Evolutionary conservation across 2,797 vertebrate species (phyloP), one percentile per base, ranked within the genome.

Genomic region (Odontamblyopus rebecca): DNA sequence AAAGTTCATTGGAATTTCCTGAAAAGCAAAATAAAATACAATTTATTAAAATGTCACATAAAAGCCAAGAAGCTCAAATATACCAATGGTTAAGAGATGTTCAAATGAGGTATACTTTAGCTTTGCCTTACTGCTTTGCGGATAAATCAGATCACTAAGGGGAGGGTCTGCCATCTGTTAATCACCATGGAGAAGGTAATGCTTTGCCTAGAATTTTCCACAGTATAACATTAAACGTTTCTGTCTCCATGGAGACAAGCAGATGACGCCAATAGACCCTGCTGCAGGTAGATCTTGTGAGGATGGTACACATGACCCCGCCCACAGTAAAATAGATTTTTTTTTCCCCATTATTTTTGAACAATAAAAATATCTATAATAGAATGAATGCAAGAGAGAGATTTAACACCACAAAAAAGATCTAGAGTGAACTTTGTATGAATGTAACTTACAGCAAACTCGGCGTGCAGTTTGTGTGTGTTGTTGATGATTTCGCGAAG

Each of bases 1-100:
- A 89, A 99, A 98, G 83, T 99, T 99, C 97, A 98, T 99, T 35
- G 97, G 97, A 84, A 99, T 98, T 95, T 98, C 97, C 97, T 99
- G 91, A 63, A 76, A 85, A 54, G 89, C 86, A 82, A 51, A 16
- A 68, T 18, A 65, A 23, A 73, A 41, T 50, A 26, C 26, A 26
- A 11, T 16, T n/a, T 2, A 61, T n/a, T 2, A 61, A 9, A 51
- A 53, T 4, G 18, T 15, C 65, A 67, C 16, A 53, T 4, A 35
- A 11, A 32, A 38, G 60, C 9, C 15, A 32, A 30, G 60, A 13
- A 15, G 44, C 44, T 4, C 44, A 48, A 48, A 48, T 48, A 48
- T 48, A 48, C 44, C 12, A 48, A 48, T 15, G 44, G 44, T 38
- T 38, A 38, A 8, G 8, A 38, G 35, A 38, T 38, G 35, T 38